A percentile compares a stretch with the other conserved stretches of the same genome.
phyloP scores from a whole-genome alignment of 1,140 invertebrate species.

The Oncopeltus fasciatus region DNA sequence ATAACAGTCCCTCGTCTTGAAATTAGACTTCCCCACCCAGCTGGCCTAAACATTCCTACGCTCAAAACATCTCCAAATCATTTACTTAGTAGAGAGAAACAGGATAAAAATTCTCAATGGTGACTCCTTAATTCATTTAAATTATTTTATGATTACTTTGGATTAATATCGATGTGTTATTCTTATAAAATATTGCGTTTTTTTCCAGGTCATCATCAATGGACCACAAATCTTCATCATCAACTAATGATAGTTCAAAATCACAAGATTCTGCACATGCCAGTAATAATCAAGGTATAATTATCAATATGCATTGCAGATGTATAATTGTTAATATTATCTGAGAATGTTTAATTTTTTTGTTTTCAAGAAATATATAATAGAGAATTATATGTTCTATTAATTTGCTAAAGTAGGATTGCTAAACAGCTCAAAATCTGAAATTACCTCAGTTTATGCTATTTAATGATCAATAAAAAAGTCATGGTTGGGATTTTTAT shows the following conservation, averaged over 20 bases:
- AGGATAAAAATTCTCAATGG: slow-evolving; percentile 4
- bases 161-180: not conserved
- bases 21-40: slow-evolving; percentile 11
- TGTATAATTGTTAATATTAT: too few species aligned
- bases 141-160: not conserved
- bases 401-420: too few species aligned
- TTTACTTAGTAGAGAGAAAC: not conserved
- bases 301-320: too few species aligned
- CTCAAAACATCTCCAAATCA: not conserved
- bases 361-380: too few species aligned
- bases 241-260: slow-evolving; percentile 38
- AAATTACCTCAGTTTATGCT: too few species aligned
- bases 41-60: slow-evolving; percentile 1
- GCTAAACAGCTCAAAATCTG: too few species aligned
- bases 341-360: too few species aligned
- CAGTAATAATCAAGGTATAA: slow-evolving; percentile 38
- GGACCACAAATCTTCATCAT: slow-evolving; percentile 31
- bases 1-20: slow-evolving; percentile 12
- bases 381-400: too few species aligned
- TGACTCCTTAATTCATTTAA: not conserved
- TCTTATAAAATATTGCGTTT: slow-evolving; percentile 12
- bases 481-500: too few species aligned
- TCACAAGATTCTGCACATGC: slow-evolving; percentile 41
- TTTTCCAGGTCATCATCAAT: slow-evolving; percentile 30
- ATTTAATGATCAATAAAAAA: too few species aligned